Evolutionary conservation across 1,140 invertebrate species (phyloP).

Genomic region (Coptotermes formosanus): DNA sequence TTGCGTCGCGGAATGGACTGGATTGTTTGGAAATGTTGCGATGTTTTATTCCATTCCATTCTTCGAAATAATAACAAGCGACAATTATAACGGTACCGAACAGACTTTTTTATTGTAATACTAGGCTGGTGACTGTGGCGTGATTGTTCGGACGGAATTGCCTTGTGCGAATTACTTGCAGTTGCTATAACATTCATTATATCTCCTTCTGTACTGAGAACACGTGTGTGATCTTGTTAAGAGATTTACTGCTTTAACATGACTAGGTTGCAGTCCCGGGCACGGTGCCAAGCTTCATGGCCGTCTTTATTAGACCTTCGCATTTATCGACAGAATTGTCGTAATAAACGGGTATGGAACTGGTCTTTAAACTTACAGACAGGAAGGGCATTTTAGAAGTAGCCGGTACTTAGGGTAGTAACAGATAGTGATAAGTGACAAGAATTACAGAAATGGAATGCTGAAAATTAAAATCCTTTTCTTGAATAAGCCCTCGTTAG

Average conservation of each 20-base stretch:
- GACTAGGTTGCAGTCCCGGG: no score
- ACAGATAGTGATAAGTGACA: no score
- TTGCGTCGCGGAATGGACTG: neutral
- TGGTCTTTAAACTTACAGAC: no score
- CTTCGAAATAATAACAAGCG: no score
- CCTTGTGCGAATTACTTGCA: neutral
- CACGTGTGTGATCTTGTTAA: neutral
- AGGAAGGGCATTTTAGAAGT: no score
- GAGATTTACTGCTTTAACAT: neutral
- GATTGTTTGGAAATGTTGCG: neutral
- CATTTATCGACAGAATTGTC: neutral
- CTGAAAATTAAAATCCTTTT: no score
- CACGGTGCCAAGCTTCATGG: neutral
- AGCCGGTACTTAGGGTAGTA: no score
- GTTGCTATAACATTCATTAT: neutral
- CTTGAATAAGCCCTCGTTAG: no score
- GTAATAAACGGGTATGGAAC: no score
- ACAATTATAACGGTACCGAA: neutral
- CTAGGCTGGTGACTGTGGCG: neutral
- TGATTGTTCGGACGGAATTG: neutral
- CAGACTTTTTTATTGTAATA: neutral
- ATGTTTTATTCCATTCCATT: no score
- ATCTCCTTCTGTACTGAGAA: neutral
- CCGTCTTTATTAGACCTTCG: neutral
- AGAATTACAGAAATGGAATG: no score